Conservation (phyloP, 1,140 invertebrate genomes). For the Ridgeia piscesae region DNA sequence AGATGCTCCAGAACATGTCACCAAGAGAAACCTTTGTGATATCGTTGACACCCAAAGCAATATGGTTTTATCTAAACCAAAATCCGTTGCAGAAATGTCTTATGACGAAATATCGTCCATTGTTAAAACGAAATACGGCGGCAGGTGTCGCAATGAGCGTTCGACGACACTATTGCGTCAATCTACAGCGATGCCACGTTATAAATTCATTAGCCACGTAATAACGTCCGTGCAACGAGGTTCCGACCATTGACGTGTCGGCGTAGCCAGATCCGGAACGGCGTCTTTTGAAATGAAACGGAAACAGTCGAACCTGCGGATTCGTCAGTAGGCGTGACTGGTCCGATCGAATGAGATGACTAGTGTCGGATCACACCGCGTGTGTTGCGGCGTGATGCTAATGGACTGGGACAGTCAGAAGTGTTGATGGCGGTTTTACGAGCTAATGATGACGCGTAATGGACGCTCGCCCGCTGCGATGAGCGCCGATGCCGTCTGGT, state of each 20-base stretch:
- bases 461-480: background rate
- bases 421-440: background rate
- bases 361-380: background rate
- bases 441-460: background rate
- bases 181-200: background rate
- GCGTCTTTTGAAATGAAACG: background rate
- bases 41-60: no score
- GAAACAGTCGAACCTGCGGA: background rate
- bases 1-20: no score
- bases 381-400: background rate
- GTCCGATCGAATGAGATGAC: background rate
- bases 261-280: background rate
- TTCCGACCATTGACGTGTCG: background rate
- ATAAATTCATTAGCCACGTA: background rate
- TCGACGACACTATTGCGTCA: background rate
- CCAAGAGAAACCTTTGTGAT: no score
- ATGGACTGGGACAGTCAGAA: background rate
- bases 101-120: background rate
- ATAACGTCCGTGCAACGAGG: background rate
- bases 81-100: no score
- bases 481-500: background rate
- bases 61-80: no score
- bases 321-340: background rate
- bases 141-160: background rate
- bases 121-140: background rate